These are phyloP conservation scores for Centropyge bicolor DNA, from an alignment of 2,797 vertebrate species.

Conservation along the genomic window DNA sequence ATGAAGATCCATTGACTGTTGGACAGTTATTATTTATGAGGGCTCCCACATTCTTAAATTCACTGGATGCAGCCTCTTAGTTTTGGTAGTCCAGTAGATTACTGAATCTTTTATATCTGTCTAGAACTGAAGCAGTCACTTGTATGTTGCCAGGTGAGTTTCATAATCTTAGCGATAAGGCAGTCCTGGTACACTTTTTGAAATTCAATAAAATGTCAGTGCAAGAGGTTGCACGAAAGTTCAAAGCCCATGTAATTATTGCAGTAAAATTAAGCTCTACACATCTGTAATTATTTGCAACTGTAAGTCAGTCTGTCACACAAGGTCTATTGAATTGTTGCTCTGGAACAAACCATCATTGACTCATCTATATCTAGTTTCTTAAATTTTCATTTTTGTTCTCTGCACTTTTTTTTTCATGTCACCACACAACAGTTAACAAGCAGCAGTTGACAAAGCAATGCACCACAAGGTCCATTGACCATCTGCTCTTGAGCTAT, in stretches of 20 bases:
- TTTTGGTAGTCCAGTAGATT: constrained; percentile 35
- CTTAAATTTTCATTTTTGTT: no score
- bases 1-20: constrained; percentile 52
- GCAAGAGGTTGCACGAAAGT: background rate
- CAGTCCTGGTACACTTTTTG: background rate
- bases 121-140: constrained; percentile 26
- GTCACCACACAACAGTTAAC: no score
- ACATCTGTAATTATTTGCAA: background rate
- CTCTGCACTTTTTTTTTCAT: no score
- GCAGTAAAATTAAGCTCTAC: background rate
- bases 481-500: background rate
- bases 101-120: constrained; percentile 60
- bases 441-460: no score
- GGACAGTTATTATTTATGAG: constrained; percentile 65
- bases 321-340: no score
- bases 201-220: background rate
- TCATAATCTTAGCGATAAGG: background rate
- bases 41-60: constrained; percentile 42
- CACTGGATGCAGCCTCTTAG: constrained; percentile 43
- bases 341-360: background rate
- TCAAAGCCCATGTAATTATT: background rate
- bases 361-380: no score
- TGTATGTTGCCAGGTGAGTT: background rate
- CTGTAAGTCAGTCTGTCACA: background rate
- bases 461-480: no score